Base-by-base conservation (phyloP, 1,140 invertebrate species). In the Bombus ignitus region DNA sequence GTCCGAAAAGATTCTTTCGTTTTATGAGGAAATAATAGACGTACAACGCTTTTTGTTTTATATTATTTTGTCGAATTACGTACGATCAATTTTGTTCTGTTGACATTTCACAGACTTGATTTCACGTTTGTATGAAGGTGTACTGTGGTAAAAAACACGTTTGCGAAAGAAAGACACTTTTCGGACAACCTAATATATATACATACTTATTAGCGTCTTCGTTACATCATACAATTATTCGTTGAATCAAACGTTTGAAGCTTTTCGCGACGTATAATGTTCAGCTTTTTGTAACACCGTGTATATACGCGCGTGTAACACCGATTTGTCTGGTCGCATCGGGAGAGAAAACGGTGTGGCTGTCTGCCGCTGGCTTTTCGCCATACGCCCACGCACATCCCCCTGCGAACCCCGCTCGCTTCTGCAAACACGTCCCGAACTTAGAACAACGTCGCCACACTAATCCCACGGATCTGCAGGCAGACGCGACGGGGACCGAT, bases 361-460 rank as follows among this genome's bases (percentile, higher is more conserved):
- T 87, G 88, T 83, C 88, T 81, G 84, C 35, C 86, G 81, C 70
- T 91, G 90, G 90, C 90, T 91, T 89, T 90, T 89, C 87, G 90
- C 90, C 90, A 91, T 90, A 85, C 90, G 85, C 89, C 90, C 87
- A 91, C 90, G 89, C 89, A 62, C 42, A 8, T 35, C 32, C 42
- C 22, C 10, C 5, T 72, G 42, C 4, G 28, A 10, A 0, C 25
- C 59, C 15, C n/a, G 1, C 13, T 25, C 0, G 13, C 59, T 74
- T 78, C 85, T 22, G 75, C 86, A 79, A 90, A 82, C 84, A 79
- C 81, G 90, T 83, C 88, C 88, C 88, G 82, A 87, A 87, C 88
- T 85, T 88, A 91, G 88, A 86, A 91, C 89, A 91, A 91, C 89
- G 90, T 88, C 90, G 90, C 89, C 90, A 85, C 85, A 73, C 87